Evolutionary conservation across 2,113 vertebrate species (phyloP), one percentile per base, ranked within the genome.

Genomic region (Catagonus wagneri): DNA sequence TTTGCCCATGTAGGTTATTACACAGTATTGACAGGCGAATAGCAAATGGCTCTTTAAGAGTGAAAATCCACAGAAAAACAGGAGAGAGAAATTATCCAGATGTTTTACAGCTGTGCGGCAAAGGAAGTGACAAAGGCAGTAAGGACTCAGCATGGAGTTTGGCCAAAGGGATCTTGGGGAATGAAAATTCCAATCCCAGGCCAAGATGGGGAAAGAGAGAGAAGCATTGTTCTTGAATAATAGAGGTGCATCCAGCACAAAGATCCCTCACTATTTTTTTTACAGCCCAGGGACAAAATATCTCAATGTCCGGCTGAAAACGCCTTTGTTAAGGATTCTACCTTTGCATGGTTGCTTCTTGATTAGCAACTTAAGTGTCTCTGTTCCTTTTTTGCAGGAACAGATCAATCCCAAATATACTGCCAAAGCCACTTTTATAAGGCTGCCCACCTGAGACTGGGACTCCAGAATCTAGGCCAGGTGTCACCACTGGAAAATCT

Each of bases 61-160:
- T 79, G 65, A 91, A 87, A 81, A 83, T 34, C 75, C 91, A 90
- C 34, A 56, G 66, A 93, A 94, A 80, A 79, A 16, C 60, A 94
- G 60, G 75, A 74, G 15, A 80, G 75, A 95, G 29, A 80, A 81
- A 89, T 84, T 39, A 52, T 58, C 81, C 91, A 97, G 80, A 66
- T 93, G 76, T 90, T 84, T 23, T 29, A 92, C 65, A 97, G 89
- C 69, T 96, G 96, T n/a, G 58, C 36, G 72, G 34, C 61, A 81
- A 85, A 90, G 72, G 19, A 81, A 76, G 76, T 65, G 80, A 80
- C 34, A 63, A 76, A 93, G 23, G 19, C 92, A 94, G 63, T 76
- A 83, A 71, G 39, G 32, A 58, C 68, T 72, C 39, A 44, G 39
- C 29, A 9, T 88, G 71, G 94, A 81, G 72, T 94, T 76, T 81